These are phyloP conservation scores for Clarias platycephalus DNA, from an alignment of 2,797 vertebrate species.

Conservation along the genomic window DNA sequence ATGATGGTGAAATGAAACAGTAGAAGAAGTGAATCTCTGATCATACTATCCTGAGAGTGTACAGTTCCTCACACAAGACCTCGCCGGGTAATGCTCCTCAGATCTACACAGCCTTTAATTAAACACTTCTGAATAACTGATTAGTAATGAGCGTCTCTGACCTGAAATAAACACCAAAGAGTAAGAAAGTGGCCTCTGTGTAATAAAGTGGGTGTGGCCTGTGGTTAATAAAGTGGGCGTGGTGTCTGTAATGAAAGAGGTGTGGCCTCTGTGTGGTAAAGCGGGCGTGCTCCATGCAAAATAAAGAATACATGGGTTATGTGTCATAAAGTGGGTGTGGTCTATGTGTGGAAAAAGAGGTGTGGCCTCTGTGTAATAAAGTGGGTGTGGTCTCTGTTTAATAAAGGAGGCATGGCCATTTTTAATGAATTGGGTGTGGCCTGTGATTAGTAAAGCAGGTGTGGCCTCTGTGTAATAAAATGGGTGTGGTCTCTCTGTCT, in stretches of 20 bases:
- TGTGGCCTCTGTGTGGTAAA: neutral
- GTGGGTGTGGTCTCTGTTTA: neutral
- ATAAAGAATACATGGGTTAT: neutral
- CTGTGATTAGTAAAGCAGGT: neutral
- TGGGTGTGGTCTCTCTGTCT: neutral
- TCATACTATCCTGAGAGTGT: neutral
- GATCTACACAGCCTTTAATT: constrained; percentile 45
- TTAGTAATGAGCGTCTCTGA: constrained; percentile 33
- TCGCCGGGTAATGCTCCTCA: constrained; percentile 38
- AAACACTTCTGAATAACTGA: constrained; percentile 52
- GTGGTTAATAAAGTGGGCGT: neutral
- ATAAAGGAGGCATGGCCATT: neutral
- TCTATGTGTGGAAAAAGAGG: neutral
- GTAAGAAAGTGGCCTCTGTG: neutral
- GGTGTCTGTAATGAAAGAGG: neutral
- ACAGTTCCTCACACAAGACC: neutral
- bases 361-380: neutral
- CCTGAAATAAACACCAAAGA: constrained; percentile 43
- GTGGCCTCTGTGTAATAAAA: neutral
- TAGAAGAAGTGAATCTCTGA: neutral
- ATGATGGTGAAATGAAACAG: neutral
- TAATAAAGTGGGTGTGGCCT: neutral
- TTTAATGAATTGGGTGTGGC: too few relatives aligned
- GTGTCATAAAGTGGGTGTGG: neutral
- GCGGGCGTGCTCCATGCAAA: neutral